Evolutionary conservation across 1,140 invertebrate species (phyloP).

Genomic region (Patella vulgata): DNA sequence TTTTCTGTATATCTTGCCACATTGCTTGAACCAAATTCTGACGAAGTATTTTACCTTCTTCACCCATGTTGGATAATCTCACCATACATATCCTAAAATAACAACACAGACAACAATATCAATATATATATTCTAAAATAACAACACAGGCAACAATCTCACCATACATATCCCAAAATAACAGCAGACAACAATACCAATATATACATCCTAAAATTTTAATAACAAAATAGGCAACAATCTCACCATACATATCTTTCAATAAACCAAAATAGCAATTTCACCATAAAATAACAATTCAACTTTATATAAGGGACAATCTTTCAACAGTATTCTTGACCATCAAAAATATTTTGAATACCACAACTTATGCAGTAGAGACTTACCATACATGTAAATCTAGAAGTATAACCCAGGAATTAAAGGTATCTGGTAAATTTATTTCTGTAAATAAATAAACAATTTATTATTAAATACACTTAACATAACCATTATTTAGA

Average conservation of each 20-base stretch:
- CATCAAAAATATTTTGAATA: too few species aligned
- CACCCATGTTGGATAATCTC: conserved; percentile 8
- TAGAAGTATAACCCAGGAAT: conserved; percentile 9
- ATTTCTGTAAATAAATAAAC: conserved; percentile 8
- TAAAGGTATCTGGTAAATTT: conserved; percentile 16
- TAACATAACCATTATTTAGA: too few species aligned
- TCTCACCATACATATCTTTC: conserved; percentile 20
- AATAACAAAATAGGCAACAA: conserved; percentile 14
- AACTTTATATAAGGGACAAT: too few species aligned
- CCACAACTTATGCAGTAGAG: too few species aligned
- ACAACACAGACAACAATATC: conserved; percentile 10
- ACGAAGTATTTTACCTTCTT: conserved; percentile 11
- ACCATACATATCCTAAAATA: conserved; percentile 23
- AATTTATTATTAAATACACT: too few species aligned
- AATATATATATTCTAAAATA: conserved; percentile 19
- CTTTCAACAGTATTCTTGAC: too few species aligned
- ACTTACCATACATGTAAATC: conserved; percentile 16
- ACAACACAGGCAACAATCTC: conserved; percentile 12
- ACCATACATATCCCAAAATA: conserved; percentile 22
- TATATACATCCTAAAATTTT: conserved; percentile 16
- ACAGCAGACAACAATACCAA: too few species aligned
- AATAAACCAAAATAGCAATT: too few species aligned
- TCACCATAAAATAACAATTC: too few species aligned
- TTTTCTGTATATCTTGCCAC: conserved; percentile 20
- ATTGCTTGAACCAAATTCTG: conserved; percentile 21